Evolutionary conservation across 2,888 invertebrate species (phyloP), one percentile per base, ranked within the genome.

Genomic region (Acanthosepion pharaonis): DNA sequence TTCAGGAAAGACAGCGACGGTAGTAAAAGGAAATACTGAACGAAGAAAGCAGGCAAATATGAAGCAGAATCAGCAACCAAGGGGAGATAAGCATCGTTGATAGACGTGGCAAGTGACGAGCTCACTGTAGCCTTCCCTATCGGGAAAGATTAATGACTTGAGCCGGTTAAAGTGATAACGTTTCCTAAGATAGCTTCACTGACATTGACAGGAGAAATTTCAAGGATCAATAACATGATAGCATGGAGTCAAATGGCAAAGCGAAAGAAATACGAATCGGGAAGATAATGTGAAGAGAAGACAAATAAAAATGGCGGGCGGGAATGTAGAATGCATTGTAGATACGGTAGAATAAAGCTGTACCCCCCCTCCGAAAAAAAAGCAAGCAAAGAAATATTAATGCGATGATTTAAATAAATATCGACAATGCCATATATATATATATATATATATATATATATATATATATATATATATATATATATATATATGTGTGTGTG

Each of bases 21-120:
- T 33, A 33, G 20, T 78, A n/a, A 78, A n/a, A 78, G n/a, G 15
- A 33, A 33, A 9, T 33, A 9, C 78, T 78, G 33, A 78, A n/a
- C n/a, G 33, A 15, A 33, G 78, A 33, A 78, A 15, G 78, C 78
- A 3, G 33, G 4, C n/a, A 9, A 33, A 78, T 78, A 33, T n/a
- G 9, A 6, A 78, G 78, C 28, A 9, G 78, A 78, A 5, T n/a
- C n/a, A 15, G n/a, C 78, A 1, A 78, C n/a, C n/a, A 78, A 33
- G n/a, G 78, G 78, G 78, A 78, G 78, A 78, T 78, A 78, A 78
- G 78, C 78, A 78, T 78, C 78, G n/a, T 78, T 78, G 59, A 59
- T 59, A 59, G 23, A 59, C 23, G 59, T 59, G 33, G 78, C 78
- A 78, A 78, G 78, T 78, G 78, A 78, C n/a, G n/a, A 15, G 78